phyloP scores from a whole-genome alignment of 2,113 vertebrate species.

The Catagonus wagneri region DNA sequence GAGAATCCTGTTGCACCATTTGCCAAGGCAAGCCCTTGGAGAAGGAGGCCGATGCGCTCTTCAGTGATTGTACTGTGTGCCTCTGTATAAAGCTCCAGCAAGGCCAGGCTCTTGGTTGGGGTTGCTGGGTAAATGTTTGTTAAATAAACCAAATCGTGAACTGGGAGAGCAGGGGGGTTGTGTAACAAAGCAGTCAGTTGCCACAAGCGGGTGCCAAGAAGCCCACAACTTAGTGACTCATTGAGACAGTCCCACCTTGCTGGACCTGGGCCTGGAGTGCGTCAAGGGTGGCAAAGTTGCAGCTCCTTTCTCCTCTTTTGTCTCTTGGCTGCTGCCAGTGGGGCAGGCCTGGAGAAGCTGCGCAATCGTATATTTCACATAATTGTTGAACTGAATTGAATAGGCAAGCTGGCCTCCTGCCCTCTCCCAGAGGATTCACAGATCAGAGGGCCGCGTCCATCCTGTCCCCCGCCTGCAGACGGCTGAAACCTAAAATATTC shows the following conservation, averaged over 20 bases:
- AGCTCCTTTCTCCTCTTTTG: background rate
- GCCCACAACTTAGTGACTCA: background rate
- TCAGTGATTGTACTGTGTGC: background rate
- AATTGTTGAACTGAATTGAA: conserved; percentile 42
- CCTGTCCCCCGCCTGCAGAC: conserved; percentile 43
- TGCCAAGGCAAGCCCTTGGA: background rate
- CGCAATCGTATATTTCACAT: conserved; percentile 41
- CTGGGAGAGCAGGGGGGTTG: background rate
- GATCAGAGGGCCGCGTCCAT: conserved; percentile 5
- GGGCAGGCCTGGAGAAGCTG: background rate
- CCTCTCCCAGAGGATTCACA: conserved; percentile 12
- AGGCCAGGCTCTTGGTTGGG: background rate
- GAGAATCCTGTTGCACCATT: background rate
- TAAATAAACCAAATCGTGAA: background rate
- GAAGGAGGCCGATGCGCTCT: background rate
- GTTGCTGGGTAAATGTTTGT: background rate
- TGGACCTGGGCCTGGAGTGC: background rate
- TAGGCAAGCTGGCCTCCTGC: conserved; percentile 40
- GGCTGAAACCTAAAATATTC: conserved; percentile 32
- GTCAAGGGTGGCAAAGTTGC: background rate
- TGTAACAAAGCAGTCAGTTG: background rate
- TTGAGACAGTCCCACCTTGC: background rate
- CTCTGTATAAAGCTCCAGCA: background rate
- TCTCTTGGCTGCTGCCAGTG: background rate
- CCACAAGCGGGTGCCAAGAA: background rate